These are phyloP conservation scores for Bucco capensis DNA, from an alignment of 2,113 vertebrate species.

Conservation along the genomic window DNA sequence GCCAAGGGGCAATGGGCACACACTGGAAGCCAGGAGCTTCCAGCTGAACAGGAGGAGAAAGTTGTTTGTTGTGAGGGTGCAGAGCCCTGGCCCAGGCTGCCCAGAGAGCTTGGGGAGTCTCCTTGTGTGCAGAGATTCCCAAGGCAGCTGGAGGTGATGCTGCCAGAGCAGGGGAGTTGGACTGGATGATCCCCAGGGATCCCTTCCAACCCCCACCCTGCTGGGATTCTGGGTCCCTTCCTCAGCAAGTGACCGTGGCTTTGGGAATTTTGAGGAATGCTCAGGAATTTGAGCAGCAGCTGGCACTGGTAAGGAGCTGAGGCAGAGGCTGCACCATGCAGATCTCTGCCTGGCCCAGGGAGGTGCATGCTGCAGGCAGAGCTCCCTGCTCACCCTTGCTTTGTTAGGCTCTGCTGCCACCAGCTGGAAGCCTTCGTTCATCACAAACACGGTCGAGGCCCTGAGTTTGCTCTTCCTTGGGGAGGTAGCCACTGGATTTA, in stretches of 20 bases:
- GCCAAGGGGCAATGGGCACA: no score
- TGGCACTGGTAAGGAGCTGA: neutral
- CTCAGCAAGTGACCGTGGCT: accelerated
- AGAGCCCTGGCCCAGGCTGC: no score
- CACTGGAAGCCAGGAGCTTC: no score
- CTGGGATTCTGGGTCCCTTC: neutral
- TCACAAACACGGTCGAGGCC: neutral
- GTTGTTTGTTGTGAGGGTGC: no score
- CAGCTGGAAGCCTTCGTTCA: neutral
- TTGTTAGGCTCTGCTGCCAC: slow-evolving; percentile 10
- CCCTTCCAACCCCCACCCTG: no score
- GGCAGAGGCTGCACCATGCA: neutral
- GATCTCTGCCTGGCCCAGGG: neutral
- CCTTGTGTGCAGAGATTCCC: no score
- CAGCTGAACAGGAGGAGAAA: no score
- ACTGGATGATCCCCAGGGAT: no score
- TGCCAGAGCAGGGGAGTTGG: no score
- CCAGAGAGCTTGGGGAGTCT: no score
- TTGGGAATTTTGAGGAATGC: accelerated
- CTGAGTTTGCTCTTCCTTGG: accelerated
- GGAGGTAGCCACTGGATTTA: accelerated
- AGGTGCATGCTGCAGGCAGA: neutral
- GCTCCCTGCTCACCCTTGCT: neutral
- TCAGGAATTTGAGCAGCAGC: accelerated
- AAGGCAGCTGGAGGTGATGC: no score